Evolutionary conservation across 2,113 vertebrate species (phyloP), one percentile per base, ranked within the genome.

Genomic region (Colius striatus): DNA sequence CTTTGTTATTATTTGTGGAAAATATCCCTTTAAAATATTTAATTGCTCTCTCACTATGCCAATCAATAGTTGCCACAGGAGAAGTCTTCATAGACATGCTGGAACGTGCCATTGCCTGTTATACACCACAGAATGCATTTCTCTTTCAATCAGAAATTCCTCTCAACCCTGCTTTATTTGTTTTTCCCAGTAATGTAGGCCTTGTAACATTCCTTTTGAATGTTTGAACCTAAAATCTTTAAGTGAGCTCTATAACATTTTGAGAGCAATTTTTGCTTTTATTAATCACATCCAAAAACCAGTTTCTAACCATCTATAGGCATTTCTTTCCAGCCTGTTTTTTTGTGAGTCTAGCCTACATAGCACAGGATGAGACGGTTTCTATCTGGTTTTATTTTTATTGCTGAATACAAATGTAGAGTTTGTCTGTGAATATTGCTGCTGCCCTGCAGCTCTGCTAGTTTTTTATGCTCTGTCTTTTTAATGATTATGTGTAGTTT

Each of bases 321-420:
- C 82, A 75, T 83, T 97, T 96, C 85, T 96, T 92, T 90, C 65
- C 60, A 89, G 74, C 91, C 91, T 90, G 87, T 41, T 94, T 97
- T 96, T 95, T 78, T 92, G 75, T 66, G 93, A 62, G 77, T 92
- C 79, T 91, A 91, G 90, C 66, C 77, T 93, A 74, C 80, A 34
- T 61, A 87, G 93, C 87, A 76, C 83, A 74, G 25, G 81, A 83
- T 92, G 81, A 94, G 95, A 95, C 96, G 89, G 84, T 60, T 98
- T 93, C 94, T 95, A 25, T 81, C 83, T 89, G 45, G 70, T 92
- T 97, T 96, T 95, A 78, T 95, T 96, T 97, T 93, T 89, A 63
- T 79, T 95, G 85, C 84, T 88, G 85, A 90, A 89, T 86, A 87
- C 92, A 93, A 80, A 87, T 96, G 85, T 57, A 72, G 85, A 72